Evolutionary conservation across 2,113 vertebrate species (phyloP), one percentile per base, ranked within the genome.

Genomic region (Holacanthus passer): DNA sequence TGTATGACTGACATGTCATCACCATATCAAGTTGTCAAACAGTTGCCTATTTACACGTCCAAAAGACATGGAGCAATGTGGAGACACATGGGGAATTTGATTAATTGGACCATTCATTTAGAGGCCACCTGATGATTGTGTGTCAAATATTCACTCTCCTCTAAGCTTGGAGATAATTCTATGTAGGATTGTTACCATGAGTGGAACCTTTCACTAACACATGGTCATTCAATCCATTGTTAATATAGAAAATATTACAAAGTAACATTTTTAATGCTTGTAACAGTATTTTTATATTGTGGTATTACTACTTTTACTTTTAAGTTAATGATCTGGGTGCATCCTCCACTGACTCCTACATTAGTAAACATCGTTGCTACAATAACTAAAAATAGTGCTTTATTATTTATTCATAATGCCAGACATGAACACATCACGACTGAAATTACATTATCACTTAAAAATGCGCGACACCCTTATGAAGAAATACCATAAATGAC

Each of bases 401-500:
- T 29, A 58, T 6, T 12, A 58, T 73, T 37, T 3, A 37, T 65
- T 48, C 14, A 16, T 24, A 31, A 79, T 47, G 2, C 11, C 41
- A 71, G 67, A 55, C n/a, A 35, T 63, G 9, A 37, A 64, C 24
- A 24, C 7, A 58, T 70, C 29, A 65, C 31, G 35, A 76, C 31
- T 60, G 3, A 32, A 67, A 47, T 69, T 27, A 50, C 52, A 76
- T 77, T 78, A 67, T 55, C 8, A 63, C 39, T 83, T 47, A 50
- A 62, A 75, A 78, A 53, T 32, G 32, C 48, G 20, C 17, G n/a
- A 22, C 50, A 32, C 39, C 53, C 31, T 62, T 22, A 43, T 76
- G 62, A 75, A 62, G 50, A 83, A 88, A 32, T 53, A 45, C 11
- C 24, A 39, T 53, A 80, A 71, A 76, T 83, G 83, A 81, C 79